Evolutionary conservation across 2,888 invertebrate species (phyloP), one percentile per base, ranked within the genome.

Genomic region (Miltochrista miniata): DNA sequence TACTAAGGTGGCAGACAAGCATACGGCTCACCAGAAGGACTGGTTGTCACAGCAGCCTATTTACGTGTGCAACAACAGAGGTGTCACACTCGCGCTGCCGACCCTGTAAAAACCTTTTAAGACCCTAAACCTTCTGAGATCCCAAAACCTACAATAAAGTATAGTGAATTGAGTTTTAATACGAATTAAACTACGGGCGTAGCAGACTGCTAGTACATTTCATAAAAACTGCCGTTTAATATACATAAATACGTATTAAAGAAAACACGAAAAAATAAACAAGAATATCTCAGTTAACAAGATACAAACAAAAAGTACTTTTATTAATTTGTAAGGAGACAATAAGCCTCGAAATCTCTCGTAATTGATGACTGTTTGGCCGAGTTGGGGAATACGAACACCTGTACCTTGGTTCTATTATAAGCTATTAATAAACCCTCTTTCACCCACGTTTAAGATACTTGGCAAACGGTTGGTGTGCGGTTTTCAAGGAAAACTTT

Each of bases 281-380:
- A 72, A 60, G 49, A 70, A 68, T 79, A 78, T 71, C 64, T 54
- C 54, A 74, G 72, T 72, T 77, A 76, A 76, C 76, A 79, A 79
- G 70, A 72, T 70, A 61, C 60, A 80, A 79, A 83, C 81, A 80
- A 83, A 83, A 82, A 79, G 76, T 76, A 62, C 61, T 74, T 79
- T 79, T 66, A 82, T 81, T 82, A 85, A 84, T 85, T 84, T 76
- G 72, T 68, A 72, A 70, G 70, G 53, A 69, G 72, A 79, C 81
- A 79, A 74, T 83, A 81, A 82, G 79, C 78, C 63, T 62, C 40
- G 64, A 70, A 75, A 81, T 77, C 76, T 75, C 62, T 35, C 37
- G 64, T 83, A 83, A 85, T 76, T 64, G 78, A 84, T 79, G 79
- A 67, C 70, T 75, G 81, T 83, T 79, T 59, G 68, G 70, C 63